Evolutionary conservation across 2,113 vertebrate genomes (phyloP), one percentile per base, ranked within the genome.

Genomic region (Pteronura brasiliensis): DNA sequence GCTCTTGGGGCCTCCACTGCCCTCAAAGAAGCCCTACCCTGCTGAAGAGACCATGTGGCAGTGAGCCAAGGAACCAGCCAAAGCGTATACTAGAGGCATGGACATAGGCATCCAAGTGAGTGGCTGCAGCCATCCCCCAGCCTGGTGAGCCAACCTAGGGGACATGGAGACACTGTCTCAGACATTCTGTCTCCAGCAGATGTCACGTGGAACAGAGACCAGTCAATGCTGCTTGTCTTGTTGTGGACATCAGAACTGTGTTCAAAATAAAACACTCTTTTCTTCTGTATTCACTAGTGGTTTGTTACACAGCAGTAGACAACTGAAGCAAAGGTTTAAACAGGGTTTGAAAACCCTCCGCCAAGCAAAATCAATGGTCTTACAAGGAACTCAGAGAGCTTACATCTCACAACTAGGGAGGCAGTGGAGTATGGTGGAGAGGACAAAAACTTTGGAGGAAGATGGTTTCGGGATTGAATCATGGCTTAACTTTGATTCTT

Each of bases 91-190:
- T 57, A 0, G 21, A 25, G 47, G 27, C 31, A 20, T 1, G 1
- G 1, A 11, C 36, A 27, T 0, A 0, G 0, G 17, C 2, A 11
- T 34, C 27, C 9, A 47, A 61, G 1, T 7, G 52, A 55, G 61
- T 13, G 11, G 27, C 36, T 17, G 14, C 9, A 9, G 69, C 25
- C 29, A 29, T 21, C 3, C 23, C 29, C 23, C 29, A 27, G 17
- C 34, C 82, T 7, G 6, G 29, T 4, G 27, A 57, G 27, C 44
- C 57, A 9, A 3, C 5, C 12, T 20, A 4, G 47, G 0, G 57
- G 57, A 76, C 9, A 0, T 1, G n/a, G 52, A 36, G 90, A 20
- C 0, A 4, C 15, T 63, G 0, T 29, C 34, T 4, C 2, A 27
- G 39, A 17, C 2, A 2, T 31, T 49, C 34, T 21, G 17, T 55